Percentiles rank a stretch among this genome's conserved stretches.
These are phyloP conservation scores for Calyptomena viridis DNA, from an alignment of 2,113 vertebrate genomes.

Conservation along the genomic window DNA sequence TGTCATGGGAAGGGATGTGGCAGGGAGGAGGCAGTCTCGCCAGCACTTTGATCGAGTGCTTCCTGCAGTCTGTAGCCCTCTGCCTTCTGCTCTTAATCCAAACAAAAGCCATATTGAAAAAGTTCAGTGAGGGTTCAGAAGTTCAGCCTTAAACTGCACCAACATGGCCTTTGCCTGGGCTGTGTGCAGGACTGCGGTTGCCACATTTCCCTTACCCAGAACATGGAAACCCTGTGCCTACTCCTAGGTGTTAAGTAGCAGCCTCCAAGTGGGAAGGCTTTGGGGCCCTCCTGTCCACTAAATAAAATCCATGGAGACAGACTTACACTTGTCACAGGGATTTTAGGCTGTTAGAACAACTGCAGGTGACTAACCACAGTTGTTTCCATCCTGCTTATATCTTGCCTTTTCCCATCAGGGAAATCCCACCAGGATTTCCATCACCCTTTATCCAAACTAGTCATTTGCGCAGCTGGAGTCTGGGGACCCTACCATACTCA, in stretches of 20 bases:
- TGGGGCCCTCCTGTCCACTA: not conserved
- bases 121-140: slow-evolving; percentile 37
- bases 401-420: not conserved
- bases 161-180: not conserved
- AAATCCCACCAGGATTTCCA: not conserved
- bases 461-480: not conserved
- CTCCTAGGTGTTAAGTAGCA: not conserved
- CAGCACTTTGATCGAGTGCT: slow-evolving; percentile 61
- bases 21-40: slow-evolving; percentile 43
- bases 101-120: slow-evolving; percentile 47
- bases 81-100: slow-evolving; percentile 57
- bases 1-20: slow-evolving; percentile 50
- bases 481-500: not conserved
- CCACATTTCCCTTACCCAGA: not conserved
- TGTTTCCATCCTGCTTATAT: not conserved
- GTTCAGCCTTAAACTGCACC: slow-evolving; percentile 23
- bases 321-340: not conserved
- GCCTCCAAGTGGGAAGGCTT: not conserved
- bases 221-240: not conserved
- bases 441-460: not conserved
- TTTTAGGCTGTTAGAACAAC: not conserved
- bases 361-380: not conserved
- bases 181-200: not conserved
- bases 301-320: not conserved
- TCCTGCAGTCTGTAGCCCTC: slow-evolving; percentile 45